phyloP scores from a whole-genome alignment of 2,888 invertebrate genomes.

The Lasioglossum zephyrum region DNA sequence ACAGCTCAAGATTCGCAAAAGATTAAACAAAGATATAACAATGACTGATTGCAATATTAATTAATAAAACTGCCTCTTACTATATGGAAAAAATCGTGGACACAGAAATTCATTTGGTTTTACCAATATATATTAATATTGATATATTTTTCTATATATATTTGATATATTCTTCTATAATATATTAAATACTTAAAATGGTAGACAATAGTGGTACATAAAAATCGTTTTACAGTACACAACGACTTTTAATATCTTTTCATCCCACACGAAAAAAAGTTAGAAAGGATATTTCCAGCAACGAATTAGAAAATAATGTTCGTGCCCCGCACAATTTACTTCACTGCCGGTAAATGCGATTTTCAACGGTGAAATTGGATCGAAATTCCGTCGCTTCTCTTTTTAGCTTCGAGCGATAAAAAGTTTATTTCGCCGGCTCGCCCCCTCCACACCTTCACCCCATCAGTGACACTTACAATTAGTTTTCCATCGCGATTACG shows the following conservation, averaged over 20 bases:
- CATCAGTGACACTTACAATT: not conserved
- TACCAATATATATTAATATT: too few relatives aligned
- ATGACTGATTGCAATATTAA: too few relatives aligned
- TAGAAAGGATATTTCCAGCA: not conserved
- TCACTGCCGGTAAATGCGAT: not conserved
- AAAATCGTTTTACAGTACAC: not conserved
- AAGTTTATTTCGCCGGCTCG: not conserved
- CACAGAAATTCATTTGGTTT: too few relatives aligned
- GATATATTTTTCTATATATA: too few relatives aligned
- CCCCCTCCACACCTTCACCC: not conserved
- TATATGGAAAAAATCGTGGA: too few relatives aligned
- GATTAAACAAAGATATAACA: too few relatives aligned
- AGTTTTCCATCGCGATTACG: constrained; percentile 8
- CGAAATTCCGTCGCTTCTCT: not conserved
- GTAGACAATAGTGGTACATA: not conserved
- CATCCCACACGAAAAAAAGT: not conserved
- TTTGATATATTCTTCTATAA: not conserved
- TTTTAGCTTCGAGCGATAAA: not conserved
- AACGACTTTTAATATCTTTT: not conserved
- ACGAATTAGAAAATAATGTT: not conserved
- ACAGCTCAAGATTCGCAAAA: too few relatives aligned
- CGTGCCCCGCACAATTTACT: not conserved
- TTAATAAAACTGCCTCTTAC: too few relatives aligned
- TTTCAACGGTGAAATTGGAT: not conserved
- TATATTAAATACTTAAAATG: not conserved